phyloP scores from a whole-genome alignment of 2,888 invertebrate species.

The Calephelis perditalis region DNA sequence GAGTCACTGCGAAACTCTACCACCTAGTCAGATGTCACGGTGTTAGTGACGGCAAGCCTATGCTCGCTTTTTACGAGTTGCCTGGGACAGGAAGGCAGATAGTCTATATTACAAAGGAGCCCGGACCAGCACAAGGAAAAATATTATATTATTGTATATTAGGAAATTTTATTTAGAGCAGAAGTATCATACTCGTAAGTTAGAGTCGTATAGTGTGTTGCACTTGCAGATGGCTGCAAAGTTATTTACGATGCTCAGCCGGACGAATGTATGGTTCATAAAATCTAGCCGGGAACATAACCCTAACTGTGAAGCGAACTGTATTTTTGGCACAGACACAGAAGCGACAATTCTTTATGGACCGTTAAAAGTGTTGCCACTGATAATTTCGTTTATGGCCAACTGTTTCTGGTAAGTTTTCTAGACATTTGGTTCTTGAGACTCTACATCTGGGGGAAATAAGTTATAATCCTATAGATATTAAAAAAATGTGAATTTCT shows the following conservation, averaged over 20 bases:
- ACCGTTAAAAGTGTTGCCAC: slow-evolving; percentile 37
- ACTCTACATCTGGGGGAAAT: no score
- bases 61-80: no score
- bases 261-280: slow-evolving; percentile 64
- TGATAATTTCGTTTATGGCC: slow-evolving; percentile 13
- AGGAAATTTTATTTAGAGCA: background rate
- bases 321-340: slow-evolving; percentile 63
- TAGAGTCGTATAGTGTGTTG: slow-evolving; percentile 27
- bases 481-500: no score
- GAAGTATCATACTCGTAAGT: background rate
- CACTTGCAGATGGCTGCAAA: slow-evolving; percentile 48
- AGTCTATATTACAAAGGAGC: no score
- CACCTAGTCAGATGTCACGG: no score
- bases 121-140: no score
- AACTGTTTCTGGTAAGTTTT: background rate
- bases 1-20: no score
- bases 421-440: background rate
- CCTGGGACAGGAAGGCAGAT: no score
- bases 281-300: slow-evolving; percentile 55
- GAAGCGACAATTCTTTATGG: slow-evolving; percentile 47
- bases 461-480: no score
- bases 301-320: slow-evolving; percentile 54
- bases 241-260: slow-evolving; percentile 56
- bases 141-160: no score
- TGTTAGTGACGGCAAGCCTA: no score